Base-by-base conservation (phyloP, 1,140 invertebrate species). In the Lasioglossum albipes region DNA sequence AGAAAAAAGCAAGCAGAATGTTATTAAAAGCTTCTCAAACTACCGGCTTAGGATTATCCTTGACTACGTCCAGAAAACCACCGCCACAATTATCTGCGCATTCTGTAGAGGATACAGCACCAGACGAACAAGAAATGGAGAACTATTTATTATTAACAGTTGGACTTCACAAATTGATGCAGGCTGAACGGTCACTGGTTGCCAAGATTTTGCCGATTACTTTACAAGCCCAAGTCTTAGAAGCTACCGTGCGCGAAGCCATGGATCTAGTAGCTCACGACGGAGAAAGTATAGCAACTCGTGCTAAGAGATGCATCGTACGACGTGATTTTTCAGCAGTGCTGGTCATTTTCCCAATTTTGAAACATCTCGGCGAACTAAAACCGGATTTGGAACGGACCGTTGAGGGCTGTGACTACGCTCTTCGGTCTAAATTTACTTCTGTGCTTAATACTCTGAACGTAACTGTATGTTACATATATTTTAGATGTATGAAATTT, bases 1-100 rank as follows among this genome's bases (percentile, higher is more conserved):
- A 98, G 87, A 97, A 97, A 85, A 97, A 97, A 90, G 97, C 97
- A 0, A 97, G 97, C 78, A 96, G 97, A 91, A 96, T 98, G 94
- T 94, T 98, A 84, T 93, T 97, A 88, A 97, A 96, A 89, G 97
- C 97, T 1, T 97, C 97, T 0, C 96, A 97, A 88, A 97, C 96
- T 5, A 93, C 93, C 7, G 92, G 91, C 2, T 36, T 93, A 2
- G 91, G 90, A 1, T 67, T 91, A 12, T 88, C 91, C 0, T 90
- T 93, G 67, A 90, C 91, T 10, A 83, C 90, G 2, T 92, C 92
- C 4, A 90, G 94, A 13, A 93, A 94, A 83, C 91, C 93, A 4
- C 49, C 85, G 0, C 88, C 90, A 7, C 89, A 91, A 52, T 84
- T 89, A 7, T 90, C 89, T 13, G 83, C 82, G 52, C 87, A 89